phyloP scores from a whole-genome alignment of 2,797 vertebrate species.

The Erethizon dorsatum region DNA sequence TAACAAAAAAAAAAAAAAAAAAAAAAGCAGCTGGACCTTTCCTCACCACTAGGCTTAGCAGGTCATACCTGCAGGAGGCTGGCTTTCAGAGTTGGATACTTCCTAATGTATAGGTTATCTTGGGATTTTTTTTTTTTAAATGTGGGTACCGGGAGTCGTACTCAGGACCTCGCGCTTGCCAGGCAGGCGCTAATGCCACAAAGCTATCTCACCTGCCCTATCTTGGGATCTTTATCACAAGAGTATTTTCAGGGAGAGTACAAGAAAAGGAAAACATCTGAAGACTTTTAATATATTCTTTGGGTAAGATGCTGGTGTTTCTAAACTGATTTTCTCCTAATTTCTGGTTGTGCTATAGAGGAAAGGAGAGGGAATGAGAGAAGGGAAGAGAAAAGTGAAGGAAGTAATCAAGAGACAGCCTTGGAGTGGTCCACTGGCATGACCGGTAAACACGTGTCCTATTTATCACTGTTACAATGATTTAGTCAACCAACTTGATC shows the following conservation, averaged over 20 bases:
- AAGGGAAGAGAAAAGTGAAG: neutral
- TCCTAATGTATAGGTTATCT: constrained; percentile 5
- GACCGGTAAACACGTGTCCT: neutral
- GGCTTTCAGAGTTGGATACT: neutral
- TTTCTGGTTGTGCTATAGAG: constrained; percentile 25
- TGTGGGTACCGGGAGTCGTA: too few relatives aligned
- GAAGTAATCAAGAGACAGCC: neutral
- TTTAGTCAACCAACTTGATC: neutral
- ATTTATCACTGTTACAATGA: neutral
- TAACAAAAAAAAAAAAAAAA: neutral
- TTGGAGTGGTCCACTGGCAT: neutral
- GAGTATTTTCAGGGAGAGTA: constrained; percentile 36
- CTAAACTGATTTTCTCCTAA: constrained; percentile 76
- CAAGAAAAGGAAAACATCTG: constrained; percentile 39
- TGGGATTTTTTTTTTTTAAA: neutral
- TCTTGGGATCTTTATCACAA: constrained; percentile 30
- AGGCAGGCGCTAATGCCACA: too few relatives aligned
- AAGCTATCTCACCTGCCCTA: neutral
- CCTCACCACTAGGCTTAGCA: neutral
- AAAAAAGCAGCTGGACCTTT: neutral
- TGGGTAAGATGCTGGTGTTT: constrained; percentile 35
- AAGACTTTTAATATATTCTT: constrained; percentile 45
- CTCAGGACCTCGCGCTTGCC: too few relatives aligned
- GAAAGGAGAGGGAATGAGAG: neutral
- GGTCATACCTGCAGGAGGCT: neutral